phyloP scores from a whole-genome alignment of 2,797 vertebrate species.

The Acanthornis magna region DNA sequence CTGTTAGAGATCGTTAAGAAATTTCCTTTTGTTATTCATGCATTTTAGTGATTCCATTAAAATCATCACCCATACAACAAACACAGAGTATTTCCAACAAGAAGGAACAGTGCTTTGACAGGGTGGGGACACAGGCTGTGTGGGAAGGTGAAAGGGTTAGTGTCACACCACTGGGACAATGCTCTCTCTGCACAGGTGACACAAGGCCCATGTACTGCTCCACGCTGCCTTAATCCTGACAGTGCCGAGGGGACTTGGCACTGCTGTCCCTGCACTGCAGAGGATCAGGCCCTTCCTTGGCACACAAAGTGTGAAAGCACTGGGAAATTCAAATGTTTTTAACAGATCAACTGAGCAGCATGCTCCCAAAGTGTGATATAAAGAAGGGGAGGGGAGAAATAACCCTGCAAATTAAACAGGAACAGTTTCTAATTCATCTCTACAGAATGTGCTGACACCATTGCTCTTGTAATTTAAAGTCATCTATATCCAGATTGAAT shows the following conservation, averaged over 20 bases:
- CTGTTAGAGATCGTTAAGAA: not conserved
- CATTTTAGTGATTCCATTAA: not conserved
- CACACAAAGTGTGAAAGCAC: not conserved
- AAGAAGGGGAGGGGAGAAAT: constrained; percentile 6
- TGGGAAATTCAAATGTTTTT: not conserved
- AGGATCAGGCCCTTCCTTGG: not conserved
- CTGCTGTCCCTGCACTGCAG: not conserved
- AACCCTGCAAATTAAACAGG: not conserved
- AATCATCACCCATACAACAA: constrained; percentile 19
- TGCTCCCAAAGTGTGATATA: not conserved
- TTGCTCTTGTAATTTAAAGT: not conserved
- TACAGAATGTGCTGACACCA: not conserved
- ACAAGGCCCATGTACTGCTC: not conserved
- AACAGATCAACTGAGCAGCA: not conserved
- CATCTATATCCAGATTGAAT: not conserved
- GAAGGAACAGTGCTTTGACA: not conserved
- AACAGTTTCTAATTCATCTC: not conserved
- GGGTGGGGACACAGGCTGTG: not conserved
- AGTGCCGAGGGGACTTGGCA: not conserved
- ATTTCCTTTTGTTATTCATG: constrained; percentile 47
- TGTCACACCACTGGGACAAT: not conserved
- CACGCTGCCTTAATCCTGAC: not conserved
- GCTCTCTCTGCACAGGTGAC: not conserved
- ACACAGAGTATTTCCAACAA: constrained; percentile 6
- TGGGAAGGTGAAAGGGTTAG: constrained; percentile 13